Percentiles rank a stretch among this genome's conserved stretches.
phyloP scores from a whole-genome alignment of 2,888 invertebrate species.

The Erebia palarica region DNA sequence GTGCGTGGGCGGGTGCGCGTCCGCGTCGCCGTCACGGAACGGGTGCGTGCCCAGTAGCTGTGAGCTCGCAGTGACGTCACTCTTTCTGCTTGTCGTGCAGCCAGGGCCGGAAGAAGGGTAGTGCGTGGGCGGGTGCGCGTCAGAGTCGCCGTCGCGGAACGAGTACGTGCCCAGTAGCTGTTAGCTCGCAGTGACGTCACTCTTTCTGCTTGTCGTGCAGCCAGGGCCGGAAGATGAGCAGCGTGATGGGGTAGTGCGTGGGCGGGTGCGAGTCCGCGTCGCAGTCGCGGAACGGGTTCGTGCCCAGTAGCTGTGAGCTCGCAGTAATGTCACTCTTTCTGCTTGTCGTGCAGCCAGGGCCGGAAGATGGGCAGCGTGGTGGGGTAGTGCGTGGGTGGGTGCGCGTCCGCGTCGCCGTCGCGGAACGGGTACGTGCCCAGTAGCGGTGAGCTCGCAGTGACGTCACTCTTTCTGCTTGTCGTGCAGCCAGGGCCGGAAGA shows the following conservation, averaged over 20 bases:
- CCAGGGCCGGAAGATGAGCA: slow-evolving; percentile 95
- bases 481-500: slow-evolving; percentile 94
- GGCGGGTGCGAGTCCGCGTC: slow-evolving; percentile 89
- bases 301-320: slow-evolving; percentile 83
- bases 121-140: slow-evolving; percentile 90
- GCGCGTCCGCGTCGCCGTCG: slow-evolving; percentile 85
- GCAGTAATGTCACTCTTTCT: slow-evolving; percentile 53
- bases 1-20: slow-evolving; percentile 91
- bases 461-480: slow-evolving; percentile 79
- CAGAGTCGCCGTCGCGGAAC: slow-evolving; percentile 86
- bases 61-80: slow-evolving; percentile 43
- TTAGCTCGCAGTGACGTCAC: slow-evolving; percentile 43
- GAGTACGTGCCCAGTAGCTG: slow-evolving; percentile 92
- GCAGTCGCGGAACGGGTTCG: slow-evolving; percentile 91
- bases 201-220: no score
- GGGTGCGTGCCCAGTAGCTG: slow-evolving; percentile 92
- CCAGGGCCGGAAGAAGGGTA: no score
- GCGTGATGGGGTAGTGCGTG: slow-evolving; percentile 93
- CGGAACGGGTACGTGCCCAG: slow-evolving; percentile 95
- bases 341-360: slow-evolving; percentile 91
- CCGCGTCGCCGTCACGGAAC: slow-evolving; percentile 86
- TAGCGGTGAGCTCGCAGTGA: no score
- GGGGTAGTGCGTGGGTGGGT: slow-evolving; percentile 96
- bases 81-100: no score
- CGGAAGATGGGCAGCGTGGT: slow-evolving; percentile 95